These are phyloP conservation scores for Hesperia comma DNA, from an alignment of 2,888 invertebrate genomes.

Conservation along the genomic window DNA sequence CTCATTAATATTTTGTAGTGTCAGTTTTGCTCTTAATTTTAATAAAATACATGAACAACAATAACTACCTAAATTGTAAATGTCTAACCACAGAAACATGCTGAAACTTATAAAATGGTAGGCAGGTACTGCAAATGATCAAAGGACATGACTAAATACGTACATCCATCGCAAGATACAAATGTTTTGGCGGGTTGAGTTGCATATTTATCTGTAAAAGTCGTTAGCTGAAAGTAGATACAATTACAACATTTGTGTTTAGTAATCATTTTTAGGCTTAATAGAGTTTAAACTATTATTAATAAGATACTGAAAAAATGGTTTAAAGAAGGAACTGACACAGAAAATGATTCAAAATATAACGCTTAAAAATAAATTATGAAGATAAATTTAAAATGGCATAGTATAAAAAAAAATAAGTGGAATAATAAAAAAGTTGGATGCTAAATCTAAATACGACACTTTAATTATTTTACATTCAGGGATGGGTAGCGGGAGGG, in stretches of 20 bases:
- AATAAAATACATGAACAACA: slow-evolving; percentile 9
- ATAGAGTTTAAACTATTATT: slow-evolving; percentile 8
- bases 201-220: slow-evolving; percentile 11
- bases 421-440: slow-evolving; percentile 41
- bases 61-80: slow-evolving; percentile 14
- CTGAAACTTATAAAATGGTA: slow-evolving; percentile 18
- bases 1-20: too few species aligned
- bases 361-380: slow-evolving; percentile 44
- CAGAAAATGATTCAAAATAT: slow-evolving; percentile 42
- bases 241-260: not conserved
- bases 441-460: slow-evolving; percentile 61
- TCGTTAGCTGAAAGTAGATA: slow-evolving; percentile 12
- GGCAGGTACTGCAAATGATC: slow-evolving; percentile 15
- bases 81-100: slow-evolving; percentile 58
- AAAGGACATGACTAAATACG: slow-evolving; percentile 21
- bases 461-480: slow-evolving; percentile 61
- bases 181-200: slow-evolving; percentile 7
- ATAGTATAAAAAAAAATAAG: slow-evolving; percentile 44
- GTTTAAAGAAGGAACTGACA: slow-evolving; percentile 6
- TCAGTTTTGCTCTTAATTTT: too few species aligned
- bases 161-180: slow-evolving; percentile 13
- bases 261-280: slow-evolving; percentile 1
- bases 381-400: slow-evolving; percentile 37
- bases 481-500: slow-evolving; percentile 53
- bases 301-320: slow-evolving; percentile 5